These are phyloP conservation scores for Cenopis cana DNA, from an alignment of 2,888 invertebrate genomes.

Conservation along the genomic window DNA sequence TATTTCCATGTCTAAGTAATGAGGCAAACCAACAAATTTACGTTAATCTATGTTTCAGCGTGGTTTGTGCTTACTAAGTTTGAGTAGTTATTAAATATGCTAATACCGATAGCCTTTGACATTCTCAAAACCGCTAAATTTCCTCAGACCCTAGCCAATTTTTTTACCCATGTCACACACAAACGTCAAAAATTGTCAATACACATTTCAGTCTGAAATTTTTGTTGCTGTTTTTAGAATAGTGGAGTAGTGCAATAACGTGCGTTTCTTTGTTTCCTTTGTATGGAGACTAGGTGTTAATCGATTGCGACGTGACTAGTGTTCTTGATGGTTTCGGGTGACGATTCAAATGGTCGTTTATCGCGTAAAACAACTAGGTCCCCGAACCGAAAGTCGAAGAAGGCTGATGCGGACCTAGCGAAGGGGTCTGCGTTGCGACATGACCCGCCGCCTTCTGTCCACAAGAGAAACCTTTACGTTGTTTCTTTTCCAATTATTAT, in stretches of 20 bases:
- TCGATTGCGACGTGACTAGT: slow-evolving; percentile 67
- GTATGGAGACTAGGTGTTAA: slow-evolving; percentile 78
- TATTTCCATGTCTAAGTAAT: neutral
- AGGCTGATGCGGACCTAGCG: slow-evolving; percentile 86
- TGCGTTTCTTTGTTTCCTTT: slow-evolving; percentile 74
- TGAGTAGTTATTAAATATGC: neutral
- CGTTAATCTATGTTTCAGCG: neutral
- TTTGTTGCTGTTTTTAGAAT: slow-evolving; percentile 65
- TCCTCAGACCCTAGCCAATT: neutral
- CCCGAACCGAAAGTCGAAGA: slow-evolving; percentile 87
- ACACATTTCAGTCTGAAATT: slow-evolving; percentile 52
- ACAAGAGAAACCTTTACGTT: slow-evolving; percentile 94
- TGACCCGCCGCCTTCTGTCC: slow-evolving; percentile 89
- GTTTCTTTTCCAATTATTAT: slow-evolving; percentile 95
- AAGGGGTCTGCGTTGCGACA: slow-evolving; percentile 86
- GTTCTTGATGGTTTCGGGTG: slow-evolving; percentile 85
- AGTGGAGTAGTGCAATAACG: slow-evolving; percentile 66
- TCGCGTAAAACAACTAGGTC: slow-evolving; percentile 88
- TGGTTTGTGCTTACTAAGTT: neutral
- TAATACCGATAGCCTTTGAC: neutral
- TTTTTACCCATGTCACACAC: slow-evolving; percentile 58
- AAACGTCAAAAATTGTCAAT: slow-evolving; percentile 57
- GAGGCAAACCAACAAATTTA: neutral
- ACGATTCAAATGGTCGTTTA: slow-evolving; percentile 86
- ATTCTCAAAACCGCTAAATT: neutral